A percentile compares a stretch with the other conserved stretches of the same genome.
These are phyloP conservation scores for Dusona sp. DNA, from an alignment of 2,888 invertebrate genomes.

Conservation along the genomic window DNA sequence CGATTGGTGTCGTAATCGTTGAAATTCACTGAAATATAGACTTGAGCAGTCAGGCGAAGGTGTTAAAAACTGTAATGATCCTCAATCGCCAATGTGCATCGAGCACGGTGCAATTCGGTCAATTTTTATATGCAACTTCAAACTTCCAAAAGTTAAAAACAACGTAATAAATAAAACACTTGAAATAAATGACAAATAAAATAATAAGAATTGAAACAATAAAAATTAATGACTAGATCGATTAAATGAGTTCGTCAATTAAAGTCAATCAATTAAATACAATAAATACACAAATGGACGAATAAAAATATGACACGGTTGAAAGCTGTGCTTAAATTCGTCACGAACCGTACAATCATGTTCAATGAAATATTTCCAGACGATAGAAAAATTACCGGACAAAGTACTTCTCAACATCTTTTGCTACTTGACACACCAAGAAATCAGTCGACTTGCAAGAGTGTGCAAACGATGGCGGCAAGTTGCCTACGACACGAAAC, in stretches of 20 bases:
- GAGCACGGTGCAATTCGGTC: conserved; percentile 7
- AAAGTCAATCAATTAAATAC: not conserved
- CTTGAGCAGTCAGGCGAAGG: conserved; percentile 18
- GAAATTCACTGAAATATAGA: conserved; percentile 33
- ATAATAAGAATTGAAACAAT: not conserved
- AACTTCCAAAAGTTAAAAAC: not conserved
- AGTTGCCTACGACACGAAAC: conserved; percentile 96
- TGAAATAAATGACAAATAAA: not conserved
- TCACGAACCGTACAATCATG: conserved; percentile 1
- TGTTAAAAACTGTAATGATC: conserved; percentile 42
- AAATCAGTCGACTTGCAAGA: conserved; percentile 96
- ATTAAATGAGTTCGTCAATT: not conserved
- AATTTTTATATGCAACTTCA: not conserved
- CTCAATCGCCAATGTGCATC: conserved; percentile 19
- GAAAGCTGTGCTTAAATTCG: not conserved
- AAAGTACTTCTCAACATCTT: conserved; percentile 98
- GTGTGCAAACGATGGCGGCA: conserved; percentile 98
- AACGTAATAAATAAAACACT: not conserved
- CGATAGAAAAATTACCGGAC: conserved; percentile 98
- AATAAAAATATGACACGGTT: not conserved
- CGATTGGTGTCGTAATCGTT: conserved; percentile 55
- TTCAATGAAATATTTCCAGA: conserved; percentile 87
- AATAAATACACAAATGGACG: not conserved
- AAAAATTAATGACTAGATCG: not conserved
- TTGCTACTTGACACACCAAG: conserved; percentile 96